Conservation (phyloP, 2,797 vertebrate species). For the Sparidentex hasta region DNA sequence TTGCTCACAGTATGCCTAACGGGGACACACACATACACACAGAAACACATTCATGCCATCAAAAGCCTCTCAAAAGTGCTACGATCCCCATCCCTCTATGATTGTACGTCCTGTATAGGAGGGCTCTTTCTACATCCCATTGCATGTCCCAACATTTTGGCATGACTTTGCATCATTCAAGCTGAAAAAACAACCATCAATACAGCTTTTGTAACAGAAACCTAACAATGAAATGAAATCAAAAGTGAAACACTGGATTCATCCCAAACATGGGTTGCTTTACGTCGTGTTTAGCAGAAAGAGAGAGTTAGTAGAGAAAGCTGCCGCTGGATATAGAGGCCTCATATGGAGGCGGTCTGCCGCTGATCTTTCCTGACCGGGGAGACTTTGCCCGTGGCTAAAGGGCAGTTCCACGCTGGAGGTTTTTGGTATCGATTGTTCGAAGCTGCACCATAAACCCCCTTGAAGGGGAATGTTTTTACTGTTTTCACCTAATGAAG, state of each 20-base stretch:
- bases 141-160: slow-evolving; percentile 65
- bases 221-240: slow-evolving; percentile 49
- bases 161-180: slow-evolving; percentile 73
- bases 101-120: slow-evolving; percentile 78
- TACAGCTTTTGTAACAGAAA: slow-evolving; percentile 56
- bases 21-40: slow-evolving; percentile 37
- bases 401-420: slow-evolving; percentile 77
- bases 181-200: slow-evolving; percentile 61
- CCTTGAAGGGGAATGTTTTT: slow-evolving; percentile 64
- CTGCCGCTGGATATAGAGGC: slow-evolving; percentile 75
- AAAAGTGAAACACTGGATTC: slow-evolving; percentile 65
- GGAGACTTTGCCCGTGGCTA: slow-evolving; percentile 72
- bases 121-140: slow-evolving; percentile 62
- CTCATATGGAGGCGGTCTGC: slow-evolving; percentile 67
- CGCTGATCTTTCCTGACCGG: slow-evolving; percentile 60
- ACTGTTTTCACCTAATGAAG: slow-evolving; percentile 72
- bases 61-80: slow-evolving; percentile 80
- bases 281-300: slow-evolving; percentile 59
- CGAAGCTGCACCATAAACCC: slow-evolving; percentile 73
- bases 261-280: slow-evolving; percentile 55
- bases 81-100: slow-evolving; percentile 74
- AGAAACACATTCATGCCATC: slow-evolving; percentile 61
- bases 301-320: slow-evolving; percentile 68
- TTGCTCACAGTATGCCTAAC: slow-evolving; percentile 59
- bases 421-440: slow-evolving; percentile 84